These are phyloP conservation scores for Leptinotarsa haldemani DNA, from an alignment of 2,888 invertebrate genomes.

Conservation along the genomic window DNA sequence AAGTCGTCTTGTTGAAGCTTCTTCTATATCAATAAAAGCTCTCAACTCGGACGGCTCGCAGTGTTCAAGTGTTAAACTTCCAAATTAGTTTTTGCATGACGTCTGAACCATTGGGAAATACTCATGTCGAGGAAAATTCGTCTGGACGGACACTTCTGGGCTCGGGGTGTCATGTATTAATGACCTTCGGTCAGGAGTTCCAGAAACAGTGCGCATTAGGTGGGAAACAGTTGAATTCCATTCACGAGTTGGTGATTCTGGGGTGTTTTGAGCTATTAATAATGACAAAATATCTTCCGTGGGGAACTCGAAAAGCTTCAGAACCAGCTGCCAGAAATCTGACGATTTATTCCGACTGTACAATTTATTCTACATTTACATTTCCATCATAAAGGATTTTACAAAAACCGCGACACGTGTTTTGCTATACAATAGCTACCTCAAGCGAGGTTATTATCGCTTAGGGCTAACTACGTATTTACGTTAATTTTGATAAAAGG, in stretches of 20 bases:
- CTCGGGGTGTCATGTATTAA: constrained; percentile 15
- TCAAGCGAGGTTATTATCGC: no score
- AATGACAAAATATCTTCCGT: no score
- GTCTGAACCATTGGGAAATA: constrained; percentile 19
- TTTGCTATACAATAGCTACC: no score
- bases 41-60: constrained; percentile 7
- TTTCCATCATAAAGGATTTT: no score
- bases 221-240: background rate
- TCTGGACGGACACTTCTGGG: constrained; percentile 14
- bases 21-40: constrained; percentile 19
- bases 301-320: no score
- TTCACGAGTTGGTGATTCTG: background rate
- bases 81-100: constrained; percentile 20
- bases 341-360: no score
- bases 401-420: no score
- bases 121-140: constrained; percentile 10
- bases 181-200: constrained; percentile 8
- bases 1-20: constrained; percentile 14
- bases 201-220: constrained; percentile 9
- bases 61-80: constrained; percentile 15
- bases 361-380: no score
- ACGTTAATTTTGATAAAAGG: no score
- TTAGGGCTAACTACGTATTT: no score
- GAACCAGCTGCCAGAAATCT: no score
- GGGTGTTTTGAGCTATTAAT: background rate